Evolutionary conservation across 2,888 invertebrate genomes (phyloP).

Genomic region (Argyresthia albistria): DNA sequence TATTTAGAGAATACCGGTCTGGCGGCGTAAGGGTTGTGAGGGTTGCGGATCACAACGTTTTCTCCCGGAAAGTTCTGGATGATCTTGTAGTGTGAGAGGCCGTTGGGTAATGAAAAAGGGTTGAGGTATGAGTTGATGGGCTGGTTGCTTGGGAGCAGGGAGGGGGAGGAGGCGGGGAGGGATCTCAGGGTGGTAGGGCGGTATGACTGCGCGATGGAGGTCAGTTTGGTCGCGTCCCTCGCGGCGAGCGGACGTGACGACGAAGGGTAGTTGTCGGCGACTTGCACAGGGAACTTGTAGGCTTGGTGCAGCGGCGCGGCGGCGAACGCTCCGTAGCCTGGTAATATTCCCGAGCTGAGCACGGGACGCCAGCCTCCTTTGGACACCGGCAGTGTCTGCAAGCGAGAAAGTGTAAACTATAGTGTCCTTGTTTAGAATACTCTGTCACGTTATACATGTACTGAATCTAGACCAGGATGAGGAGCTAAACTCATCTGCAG

Average conservation of each 20-base stretch:
- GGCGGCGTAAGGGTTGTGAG: slow-evolving; percentile 46
- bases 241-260: slow-evolving; percentile 49
- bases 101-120: slow-evolving; percentile 48
- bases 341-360: slow-evolving; percentile 47
- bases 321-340: slow-evolving; percentile 42
- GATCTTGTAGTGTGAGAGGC: slow-evolving; percentile 46
- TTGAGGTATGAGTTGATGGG: slow-evolving; percentile 62
- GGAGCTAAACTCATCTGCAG: too few relatives aligned
- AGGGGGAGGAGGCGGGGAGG: slow-evolving; percentile 30
- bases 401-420: slow-evolving; percentile 11
- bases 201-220: slow-evolving; percentile 61
- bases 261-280: slow-evolving; percentile 35
- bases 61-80: slow-evolving; percentile 53
- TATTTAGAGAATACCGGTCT: slow-evolving; percentile 48
- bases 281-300: slow-evolving; percentile 48
- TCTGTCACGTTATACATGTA: too few relatives aligned
- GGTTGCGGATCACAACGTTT: slow-evolving; percentile 47
- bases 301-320: slow-evolving; percentile 43
- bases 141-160: slow-evolving; percentile 41
- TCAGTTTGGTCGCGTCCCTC: slow-evolving; percentile 54
- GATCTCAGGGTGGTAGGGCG: slow-evolving; percentile 54
- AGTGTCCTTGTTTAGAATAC: too few relatives aligned
- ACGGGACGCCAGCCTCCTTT: slow-evolving; percentile 77
- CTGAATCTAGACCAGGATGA: too few relatives aligned
- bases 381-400: slow-evolving; percentile 60